A percentile compares a stretch with the other conserved stretches of the same genome.
Evolutionary conservation across 2,888 invertebrate species (phyloP).

Genomic region (Cheilosia vernalis): DNA sequence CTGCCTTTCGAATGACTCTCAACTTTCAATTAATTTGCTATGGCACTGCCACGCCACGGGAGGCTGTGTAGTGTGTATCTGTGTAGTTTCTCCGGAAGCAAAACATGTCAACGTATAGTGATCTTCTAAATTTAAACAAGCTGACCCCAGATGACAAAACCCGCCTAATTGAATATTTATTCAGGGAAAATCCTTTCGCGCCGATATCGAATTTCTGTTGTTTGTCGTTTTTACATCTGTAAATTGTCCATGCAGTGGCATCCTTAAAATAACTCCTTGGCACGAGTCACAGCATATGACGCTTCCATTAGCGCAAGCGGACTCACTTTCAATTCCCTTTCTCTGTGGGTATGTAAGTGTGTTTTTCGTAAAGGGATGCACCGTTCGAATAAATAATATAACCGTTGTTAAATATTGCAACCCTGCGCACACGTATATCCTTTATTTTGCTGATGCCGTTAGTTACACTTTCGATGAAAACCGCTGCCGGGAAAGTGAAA

Average conservation of each 20-base stretch:
- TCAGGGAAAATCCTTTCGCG: conserved; percentile 54
- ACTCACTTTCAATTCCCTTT: conserved; percentile 51
- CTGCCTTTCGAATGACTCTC: conserved; percentile 16
- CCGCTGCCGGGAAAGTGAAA: conserved; percentile 51
- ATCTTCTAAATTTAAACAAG: conserved; percentile 49
- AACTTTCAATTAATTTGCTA: conserved; percentile 61
- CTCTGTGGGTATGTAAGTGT: neutral
- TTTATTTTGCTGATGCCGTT: conserved; percentile 58
- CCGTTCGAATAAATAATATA: conserved; percentile 47
- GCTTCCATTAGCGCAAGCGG: conserved; percentile 37
- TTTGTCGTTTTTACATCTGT: conserved; percentile 51
- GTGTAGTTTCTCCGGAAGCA: conserved; percentile 44
- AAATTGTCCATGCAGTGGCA: conserved; percentile 8
- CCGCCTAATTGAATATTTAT: conserved; percentile 70
- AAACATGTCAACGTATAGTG: conserved; percentile 25
- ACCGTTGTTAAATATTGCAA: conserved; percentile 55
- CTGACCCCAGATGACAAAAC: conserved; percentile 38
- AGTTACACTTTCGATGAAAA: conserved; percentile 70
- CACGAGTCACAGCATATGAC: conserved; percentile 53
- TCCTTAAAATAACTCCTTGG: conserved; percentile 36
- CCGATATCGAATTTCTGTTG: conserved; percentile 49
- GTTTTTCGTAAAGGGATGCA: conserved; percentile 19
- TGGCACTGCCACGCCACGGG: conserved; percentile 3
- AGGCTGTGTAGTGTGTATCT: no score
- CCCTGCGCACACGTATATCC: conserved; percentile 47